Conservation (phyloP, 2,113 vertebrate species). For the Grammatotria lemairii region DNA sequence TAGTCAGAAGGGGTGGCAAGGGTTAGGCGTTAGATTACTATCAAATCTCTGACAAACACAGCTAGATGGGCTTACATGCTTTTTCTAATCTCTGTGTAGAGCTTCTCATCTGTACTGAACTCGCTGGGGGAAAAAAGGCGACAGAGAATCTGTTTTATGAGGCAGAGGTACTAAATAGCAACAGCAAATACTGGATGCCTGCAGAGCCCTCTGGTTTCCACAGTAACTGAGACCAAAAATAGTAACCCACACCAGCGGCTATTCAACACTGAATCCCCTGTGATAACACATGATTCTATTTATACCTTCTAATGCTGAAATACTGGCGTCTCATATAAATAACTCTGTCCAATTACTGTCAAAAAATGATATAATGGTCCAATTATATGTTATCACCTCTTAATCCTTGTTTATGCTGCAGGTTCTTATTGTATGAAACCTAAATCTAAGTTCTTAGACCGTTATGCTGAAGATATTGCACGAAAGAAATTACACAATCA, state of each 20-base stretch:
- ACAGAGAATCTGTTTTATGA: conserved; percentile 22
- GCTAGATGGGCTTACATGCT: background rate
- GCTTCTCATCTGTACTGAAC: background rate
- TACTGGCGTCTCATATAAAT: background rate
- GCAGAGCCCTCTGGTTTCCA: conserved; percentile 70
- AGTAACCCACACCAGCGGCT: conserved; percentile 62
- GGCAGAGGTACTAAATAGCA: conserved; percentile 50
- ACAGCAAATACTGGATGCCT: conserved; percentile 52
- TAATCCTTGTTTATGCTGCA: background rate
- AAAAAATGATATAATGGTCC: background rate
- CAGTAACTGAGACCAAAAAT: conserved; percentile 73
- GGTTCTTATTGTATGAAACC: background rate
- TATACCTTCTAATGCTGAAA: conserved; percentile 41
- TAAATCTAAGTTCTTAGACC: background rate
- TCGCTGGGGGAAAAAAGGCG: background rate
- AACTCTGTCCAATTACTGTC: conserved; percentile 35
- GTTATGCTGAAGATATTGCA: background rate
- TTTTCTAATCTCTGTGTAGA: background rate
- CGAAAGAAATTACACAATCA: background rate
- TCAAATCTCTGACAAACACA: background rate
- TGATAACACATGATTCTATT: conserved; percentile 56
- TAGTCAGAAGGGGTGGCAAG: background rate
- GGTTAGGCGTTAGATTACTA: background rate
- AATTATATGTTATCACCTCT: conserved; percentile 19
- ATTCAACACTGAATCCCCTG: conserved; percentile 58